Conservation (phyloP, 2,888 invertebrate genomes). For the Vesta saturnalis region DNA sequence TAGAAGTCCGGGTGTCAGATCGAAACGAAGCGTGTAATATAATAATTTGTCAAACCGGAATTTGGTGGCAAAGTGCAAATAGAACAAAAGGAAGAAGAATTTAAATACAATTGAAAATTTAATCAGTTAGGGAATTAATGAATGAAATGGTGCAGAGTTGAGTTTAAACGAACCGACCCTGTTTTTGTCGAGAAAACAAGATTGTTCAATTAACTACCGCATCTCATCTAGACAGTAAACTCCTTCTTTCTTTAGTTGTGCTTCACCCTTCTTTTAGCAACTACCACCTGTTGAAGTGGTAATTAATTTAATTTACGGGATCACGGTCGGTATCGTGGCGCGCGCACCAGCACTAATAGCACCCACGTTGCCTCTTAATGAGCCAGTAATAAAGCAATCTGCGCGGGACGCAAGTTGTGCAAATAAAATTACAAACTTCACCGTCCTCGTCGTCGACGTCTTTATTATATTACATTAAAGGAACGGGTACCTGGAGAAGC, state of each 20-base stretch:
- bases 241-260: constrained; percentile 50
- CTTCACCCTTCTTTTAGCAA: constrained; percentile 45
- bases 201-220: constrained; percentile 56
- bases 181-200: constrained; percentile 49
- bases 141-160: constrained; percentile 49
- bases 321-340: constrained; percentile 47
- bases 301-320: constrained; percentile 60
- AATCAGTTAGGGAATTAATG: constrained; percentile 52
- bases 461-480: constrained; percentile 38
- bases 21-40: constrained; percentile 35
- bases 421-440: constrained; percentile 45
- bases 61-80: constrained; percentile 38
- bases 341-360: constrained; percentile 43
- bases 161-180: constrained; percentile 49
- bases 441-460: constrained; percentile 25
- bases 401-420: constrained; percentile 42
- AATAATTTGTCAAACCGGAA: constrained; percentile 38
- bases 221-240: constrained; percentile 52
- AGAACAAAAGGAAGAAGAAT: constrained; percentile 41
- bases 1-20: constrained; percentile 21
- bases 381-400: constrained; percentile 57
- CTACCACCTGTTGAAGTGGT: constrained; percentile 58
- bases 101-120: constrained; percentile 49
- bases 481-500: constrained; percentile 37
- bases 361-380: constrained; percentile 52